Evolutionary conservation across 2,888 invertebrate genomes (phyloP).

Genomic region (Clanis bilineata): DNA sequence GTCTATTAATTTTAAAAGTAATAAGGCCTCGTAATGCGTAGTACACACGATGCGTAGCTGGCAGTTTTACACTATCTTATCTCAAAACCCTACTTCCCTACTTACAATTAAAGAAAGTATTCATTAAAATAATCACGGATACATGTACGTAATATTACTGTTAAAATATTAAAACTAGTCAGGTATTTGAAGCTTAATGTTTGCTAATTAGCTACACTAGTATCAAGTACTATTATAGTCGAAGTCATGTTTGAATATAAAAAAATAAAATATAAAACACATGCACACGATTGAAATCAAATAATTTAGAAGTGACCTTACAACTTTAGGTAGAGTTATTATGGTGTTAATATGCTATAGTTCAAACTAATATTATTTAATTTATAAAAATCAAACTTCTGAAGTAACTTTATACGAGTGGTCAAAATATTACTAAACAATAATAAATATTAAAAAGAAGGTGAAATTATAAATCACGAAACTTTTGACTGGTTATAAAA

Average conservation of each 20-base stretch:
- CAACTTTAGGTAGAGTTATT: too few species aligned
- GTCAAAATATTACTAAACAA: too few species aligned
- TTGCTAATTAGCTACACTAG: constrained; percentile 38
- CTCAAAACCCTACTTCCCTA: constrained; percentile 16
- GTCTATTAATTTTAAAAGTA: constrained; percentile 17
- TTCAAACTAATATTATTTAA: too few species aligned
- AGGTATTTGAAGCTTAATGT: constrained; percentile 50
- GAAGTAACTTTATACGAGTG: too few species aligned
- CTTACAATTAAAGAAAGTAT: neutral
- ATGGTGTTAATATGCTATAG: too few species aligned
- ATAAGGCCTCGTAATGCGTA: constrained; percentile 25
- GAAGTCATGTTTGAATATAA: constrained; percentile 23
- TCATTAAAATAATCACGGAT: neutral
- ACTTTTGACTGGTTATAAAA: too few species aligned
- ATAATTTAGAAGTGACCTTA: constrained; percentile 1
- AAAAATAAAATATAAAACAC: constrained; percentile 24
- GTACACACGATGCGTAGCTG: constrained; percentile 11
- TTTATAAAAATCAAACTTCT: too few species aligned
- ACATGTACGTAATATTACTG: neutral
- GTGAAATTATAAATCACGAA: too few species aligned
- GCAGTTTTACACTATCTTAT: constrained; percentile 25
- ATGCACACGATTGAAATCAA: constrained; percentile 3
- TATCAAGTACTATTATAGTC: constrained; percentile 25
- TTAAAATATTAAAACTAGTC: constrained; percentile 47
- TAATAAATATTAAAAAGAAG: too few species aligned